Percentiles rank a stretch among this genome's conserved stretches.
phyloP scores from a whole-genome alignment of 2,113 vertebrate species.

The Smithornis capensis region DNA sequence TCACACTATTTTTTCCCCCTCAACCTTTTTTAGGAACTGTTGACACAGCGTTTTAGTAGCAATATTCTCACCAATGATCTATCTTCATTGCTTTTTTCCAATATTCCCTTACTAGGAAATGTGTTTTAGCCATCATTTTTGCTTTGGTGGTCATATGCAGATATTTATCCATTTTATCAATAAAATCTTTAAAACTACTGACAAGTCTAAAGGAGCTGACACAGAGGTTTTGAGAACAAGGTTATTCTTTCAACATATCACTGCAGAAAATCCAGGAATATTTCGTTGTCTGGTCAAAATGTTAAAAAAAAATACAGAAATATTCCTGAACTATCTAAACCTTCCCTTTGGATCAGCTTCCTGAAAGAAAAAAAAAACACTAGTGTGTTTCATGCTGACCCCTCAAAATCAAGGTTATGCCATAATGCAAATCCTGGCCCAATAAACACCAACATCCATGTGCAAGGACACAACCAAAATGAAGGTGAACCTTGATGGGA shows the following conservation, averaged over 20 bases:
- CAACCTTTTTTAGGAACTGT: background rate
- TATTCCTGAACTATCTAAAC: background rate
- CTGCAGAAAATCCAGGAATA: background rate
- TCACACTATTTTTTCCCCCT: background rate
- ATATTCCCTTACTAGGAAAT: background rate
- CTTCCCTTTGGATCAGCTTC: background rate
- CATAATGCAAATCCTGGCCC: background rate
- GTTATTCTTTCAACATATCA: background rate
- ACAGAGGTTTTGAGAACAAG: background rate
- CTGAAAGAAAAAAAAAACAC: background rate
- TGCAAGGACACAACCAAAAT: background rate
- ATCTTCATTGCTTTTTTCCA: background rate
- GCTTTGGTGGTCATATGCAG: background rate
- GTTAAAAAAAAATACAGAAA: background rate
- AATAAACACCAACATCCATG: background rate
- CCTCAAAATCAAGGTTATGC: background rate
- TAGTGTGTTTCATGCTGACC: background rate
- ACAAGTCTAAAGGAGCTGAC: conserved; percentile 19
- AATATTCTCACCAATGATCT: background rate
- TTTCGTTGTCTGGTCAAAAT: background rate
- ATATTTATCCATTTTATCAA: conserved; percentile 6
- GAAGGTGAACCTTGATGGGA: background rate
- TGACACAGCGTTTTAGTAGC: background rate
- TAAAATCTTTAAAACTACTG: background rate
- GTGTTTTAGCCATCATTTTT: background rate